Evolutionary conservation across 2,797 vertebrate genomes (phyloP).

Genomic region (Simalia tracyae): DNA sequence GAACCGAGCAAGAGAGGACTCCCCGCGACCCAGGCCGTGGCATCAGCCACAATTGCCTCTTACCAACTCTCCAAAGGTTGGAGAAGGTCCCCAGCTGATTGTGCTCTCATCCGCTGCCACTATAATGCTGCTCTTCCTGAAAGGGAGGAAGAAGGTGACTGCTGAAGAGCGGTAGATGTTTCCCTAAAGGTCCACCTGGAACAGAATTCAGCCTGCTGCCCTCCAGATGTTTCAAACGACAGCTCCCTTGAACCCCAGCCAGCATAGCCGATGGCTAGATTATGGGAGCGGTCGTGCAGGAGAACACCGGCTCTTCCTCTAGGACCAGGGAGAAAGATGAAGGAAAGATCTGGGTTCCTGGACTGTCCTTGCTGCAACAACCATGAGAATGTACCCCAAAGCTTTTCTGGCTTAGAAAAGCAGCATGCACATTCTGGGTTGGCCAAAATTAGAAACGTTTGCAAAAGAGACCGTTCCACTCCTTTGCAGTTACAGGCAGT

Average conservation of each 20-base stretch:
- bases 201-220: neutral
- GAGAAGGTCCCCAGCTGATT: slow-evolving; percentile 95
- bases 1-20: no score
- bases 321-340: neutral
- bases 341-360: neutral
- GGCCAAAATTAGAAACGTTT: no score
- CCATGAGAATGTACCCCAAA: no score
- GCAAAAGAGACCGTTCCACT: no score
- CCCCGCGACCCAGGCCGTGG: no score
- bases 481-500: no score
- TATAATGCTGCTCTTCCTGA: slow-evolving; percentile 93
- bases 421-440: no score
- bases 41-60: slow-evolving; percentile 36
- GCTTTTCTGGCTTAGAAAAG: no score
- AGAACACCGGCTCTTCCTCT: neutral
- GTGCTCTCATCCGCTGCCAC: slow-evolving; percentile 95
- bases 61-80: slow-evolving; percentile 95
- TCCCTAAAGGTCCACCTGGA: no score
- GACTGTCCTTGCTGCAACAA: no score
- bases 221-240: neutral
- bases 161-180: neutral
- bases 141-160: neutral
- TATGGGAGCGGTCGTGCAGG: neutral
- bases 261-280: neutral
- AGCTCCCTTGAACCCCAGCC: neutral